Conservation (phyloP, 2,888 invertebrate species). For the Spicauda simplicius region DNA sequence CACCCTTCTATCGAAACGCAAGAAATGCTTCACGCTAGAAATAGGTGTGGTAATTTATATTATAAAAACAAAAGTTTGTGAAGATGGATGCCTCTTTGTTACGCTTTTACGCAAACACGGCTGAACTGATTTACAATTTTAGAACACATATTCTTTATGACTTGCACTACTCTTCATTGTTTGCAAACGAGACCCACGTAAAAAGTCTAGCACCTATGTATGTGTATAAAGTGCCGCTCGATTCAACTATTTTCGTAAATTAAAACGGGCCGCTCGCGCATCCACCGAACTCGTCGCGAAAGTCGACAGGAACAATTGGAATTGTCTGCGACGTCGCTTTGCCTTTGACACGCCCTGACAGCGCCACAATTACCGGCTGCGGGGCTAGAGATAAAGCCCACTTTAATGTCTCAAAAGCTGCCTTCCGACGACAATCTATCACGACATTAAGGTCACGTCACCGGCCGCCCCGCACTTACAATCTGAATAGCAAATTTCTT, state of each 20-base stretch:
- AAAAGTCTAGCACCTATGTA: no score
- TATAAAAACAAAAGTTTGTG: no score
- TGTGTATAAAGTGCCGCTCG: neutral
- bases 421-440: constrained; percentile 32
- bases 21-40: no score
- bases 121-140: no score
- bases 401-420: constrained; percentile 30
- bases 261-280: neutral
- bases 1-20: no score
- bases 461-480: constrained; percentile 20
- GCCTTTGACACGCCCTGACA: constrained; percentile 27
- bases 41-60: no score
- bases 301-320: constrained; percentile 27
- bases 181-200: no score
- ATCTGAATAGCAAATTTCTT: constrained; percentile 35
- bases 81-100: no score
- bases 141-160: no score
- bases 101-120: no score
- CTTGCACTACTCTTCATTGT: no score
- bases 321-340: constrained; percentile 12
- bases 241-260: neutral
- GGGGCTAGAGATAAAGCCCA: constrained; percentile 27
- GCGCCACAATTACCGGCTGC: constrained; percentile 26
- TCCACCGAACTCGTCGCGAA: neutral
- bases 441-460: constrained; percentile 33